Conservation (phyloP, 2,888 invertebrate genomes). For the Tachystola acroxantha region DNA sequence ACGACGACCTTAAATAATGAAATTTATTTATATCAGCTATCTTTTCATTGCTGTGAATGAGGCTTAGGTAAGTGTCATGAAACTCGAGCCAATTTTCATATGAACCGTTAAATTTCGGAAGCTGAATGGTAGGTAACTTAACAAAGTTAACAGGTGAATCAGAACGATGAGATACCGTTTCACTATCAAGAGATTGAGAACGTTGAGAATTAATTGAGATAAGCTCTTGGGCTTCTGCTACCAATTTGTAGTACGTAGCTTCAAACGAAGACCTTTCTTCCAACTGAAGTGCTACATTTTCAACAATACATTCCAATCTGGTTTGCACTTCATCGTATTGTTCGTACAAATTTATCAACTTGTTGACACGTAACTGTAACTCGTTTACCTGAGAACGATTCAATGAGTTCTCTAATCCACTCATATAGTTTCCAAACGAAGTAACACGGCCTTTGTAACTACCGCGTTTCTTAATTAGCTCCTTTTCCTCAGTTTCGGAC, state of each 20-base stretch:
- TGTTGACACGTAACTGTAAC: constrained; percentile 16
- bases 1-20: constrained; percentile 20
- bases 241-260: not conserved
- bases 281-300: constrained; percentile 9
- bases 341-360: constrained; percentile 13
- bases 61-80: constrained; percentile 17
- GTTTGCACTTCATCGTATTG: constrained; percentile 20
- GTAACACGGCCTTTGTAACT: constrained; percentile 12
- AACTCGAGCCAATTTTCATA: constrained; percentile 24
- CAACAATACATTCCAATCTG: constrained; percentile 13
- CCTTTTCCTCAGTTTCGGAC: not conserved
- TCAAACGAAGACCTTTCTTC: not conserved
- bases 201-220: not conserved
- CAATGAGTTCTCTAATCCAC: too few species aligned
- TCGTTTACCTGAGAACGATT: constrained; percentile 11
- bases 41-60: constrained; percentile 19
- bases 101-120: constrained; percentile 19
- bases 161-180: too few species aligned
- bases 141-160: constrained; percentile 2
- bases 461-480: constrained; percentile 1
- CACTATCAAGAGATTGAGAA: not conserved
- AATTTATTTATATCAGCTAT: constrained; percentile 23
- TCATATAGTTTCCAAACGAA: constrained; percentile 8
- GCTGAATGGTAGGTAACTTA: constrained; percentile 21
- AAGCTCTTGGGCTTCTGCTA: not conserved